These are phyloP conservation scores for Monochamus alternatus DNA, from an alignment of 2,888 invertebrate genomes.

Conservation along the genomic window DNA sequence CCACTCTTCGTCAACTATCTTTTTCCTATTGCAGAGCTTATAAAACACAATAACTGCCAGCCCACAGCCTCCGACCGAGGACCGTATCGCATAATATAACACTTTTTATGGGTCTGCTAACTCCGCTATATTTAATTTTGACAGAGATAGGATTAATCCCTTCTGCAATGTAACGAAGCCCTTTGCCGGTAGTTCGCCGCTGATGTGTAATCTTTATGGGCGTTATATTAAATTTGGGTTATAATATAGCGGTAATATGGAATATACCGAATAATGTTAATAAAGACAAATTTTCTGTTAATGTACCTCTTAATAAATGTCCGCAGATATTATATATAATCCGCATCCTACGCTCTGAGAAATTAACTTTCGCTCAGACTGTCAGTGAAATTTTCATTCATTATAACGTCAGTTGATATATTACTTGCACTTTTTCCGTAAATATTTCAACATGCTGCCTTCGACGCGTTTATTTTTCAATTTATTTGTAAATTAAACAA, in stretches of 20 bases:
- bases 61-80: slow-evolving; percentile 17
- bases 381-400: too few species aligned
- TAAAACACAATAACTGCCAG: slow-evolving; percentile 36
- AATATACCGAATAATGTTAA: slow-evolving; percentile 17
- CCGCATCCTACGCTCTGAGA: neutral
- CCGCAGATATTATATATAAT: neutral
- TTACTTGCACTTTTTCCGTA: too few species aligned
- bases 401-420: too few species aligned
- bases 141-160: slow-evolving; percentile 31
- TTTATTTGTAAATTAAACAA: too few species aligned
- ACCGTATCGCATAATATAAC: slow-evolving; percentile 32
- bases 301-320: slow-evolving; percentile 6
- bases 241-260: slow-evolving; percentile 21
- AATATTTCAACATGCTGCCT: too few species aligned
- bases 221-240: slow-evolving; percentile 28
- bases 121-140: slow-evolving; percentile 30
- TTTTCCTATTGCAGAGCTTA: slow-evolving; percentile 25
- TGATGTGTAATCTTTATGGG: slow-evolving; percentile 32
- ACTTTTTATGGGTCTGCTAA: slow-evolving; percentile 33
- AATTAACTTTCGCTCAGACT: too few species aligned
- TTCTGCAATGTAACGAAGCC: slow-evolving; percentile 21
- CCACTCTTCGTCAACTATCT: slow-evolving; percentile 26
- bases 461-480: too few species aligned
- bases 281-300: slow-evolving; percentile 10
- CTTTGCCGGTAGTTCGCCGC: slow-evolving; percentile 19